A percentile compares a stretch with the other conserved stretches of the same genome.
Evolutionary conservation across 2,113 vertebrate genomes (phyloP).

Genomic region (Ahaetulla prasina): DNA sequence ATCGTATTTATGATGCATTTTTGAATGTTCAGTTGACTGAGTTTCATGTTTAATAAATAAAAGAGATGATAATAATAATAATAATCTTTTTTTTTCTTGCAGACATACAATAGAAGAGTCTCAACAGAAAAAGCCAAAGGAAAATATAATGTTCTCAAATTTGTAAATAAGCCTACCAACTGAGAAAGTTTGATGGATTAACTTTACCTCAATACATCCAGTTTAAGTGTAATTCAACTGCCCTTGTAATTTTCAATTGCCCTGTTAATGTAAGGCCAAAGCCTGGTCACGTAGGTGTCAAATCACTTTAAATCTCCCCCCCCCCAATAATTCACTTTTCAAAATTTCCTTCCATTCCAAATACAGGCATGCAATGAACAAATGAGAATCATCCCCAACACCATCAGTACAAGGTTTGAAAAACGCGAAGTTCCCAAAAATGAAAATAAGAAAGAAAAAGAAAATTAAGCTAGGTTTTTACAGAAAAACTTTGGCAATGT

Average conservation of each 20-base stretch:
- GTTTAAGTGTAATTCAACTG: not conserved
- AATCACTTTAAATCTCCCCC: not conserved
- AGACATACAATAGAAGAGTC: not conserved
- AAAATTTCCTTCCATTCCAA: not conserved
- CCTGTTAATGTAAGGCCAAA: not conserved
- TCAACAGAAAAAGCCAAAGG: not conserved
- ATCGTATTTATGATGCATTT: too few relatives aligned
- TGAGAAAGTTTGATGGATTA: not conserved
- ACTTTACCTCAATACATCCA: not conserved
- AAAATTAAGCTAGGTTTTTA: not conserved
- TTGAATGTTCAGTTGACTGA: too few relatives aligned
- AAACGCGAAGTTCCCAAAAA: not conserved
- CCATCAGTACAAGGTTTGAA: not conserved
- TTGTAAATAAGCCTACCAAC: not conserved
- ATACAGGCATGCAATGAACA: not conserved
- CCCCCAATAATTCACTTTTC: not conserved
- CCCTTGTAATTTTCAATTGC: not conserved
- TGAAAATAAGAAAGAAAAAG: not conserved
- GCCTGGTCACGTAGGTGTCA: not conserved
- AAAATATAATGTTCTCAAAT: not conserved
- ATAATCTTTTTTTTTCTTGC: not conserved
- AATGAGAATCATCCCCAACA: not conserved
- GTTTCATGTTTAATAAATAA: too few relatives aligned
- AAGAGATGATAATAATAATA: too few relatives aligned
- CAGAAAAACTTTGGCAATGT: not conserved